These are phyloP conservation scores for Morelia viridis DNA, from an alignment of 2,797 vertebrate species.

Conservation along the genomic window DNA sequence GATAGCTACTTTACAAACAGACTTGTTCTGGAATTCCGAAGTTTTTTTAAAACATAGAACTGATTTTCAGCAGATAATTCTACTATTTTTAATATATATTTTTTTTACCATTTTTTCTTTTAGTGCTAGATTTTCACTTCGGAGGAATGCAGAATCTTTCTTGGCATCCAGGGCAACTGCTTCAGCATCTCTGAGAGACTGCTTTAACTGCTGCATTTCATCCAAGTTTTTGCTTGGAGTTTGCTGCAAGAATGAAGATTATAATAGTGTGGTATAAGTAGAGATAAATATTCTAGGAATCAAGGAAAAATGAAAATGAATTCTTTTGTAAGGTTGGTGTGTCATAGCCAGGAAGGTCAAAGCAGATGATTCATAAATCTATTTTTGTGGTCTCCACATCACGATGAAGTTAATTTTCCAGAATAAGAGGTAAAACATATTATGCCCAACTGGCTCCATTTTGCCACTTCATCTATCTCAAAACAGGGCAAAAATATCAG, in stretches of 20 bases:
- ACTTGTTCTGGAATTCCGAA: not conserved
- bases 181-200: constrained; percentile 85
- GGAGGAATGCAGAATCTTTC: constrained; percentile 87
- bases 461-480: not conserved
- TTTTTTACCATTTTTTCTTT: constrained; percentile 80
- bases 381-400: not conserved
- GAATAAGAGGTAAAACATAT: not conserved
- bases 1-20: not conserved
- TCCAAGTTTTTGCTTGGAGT: constrained; percentile 75
- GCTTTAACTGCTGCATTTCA: constrained; percentile 80
- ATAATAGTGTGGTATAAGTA: not conserved
- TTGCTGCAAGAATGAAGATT: constrained; percentile 67
- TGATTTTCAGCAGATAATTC: not conserved
- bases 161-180: constrained; percentile 84
- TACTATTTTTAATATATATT: not conserved
- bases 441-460: not conserved
- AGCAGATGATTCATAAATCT: not conserved
- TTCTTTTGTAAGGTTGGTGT: not conserved
- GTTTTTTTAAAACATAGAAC: not conserved
- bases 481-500: not conserved
- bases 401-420: not conserved
- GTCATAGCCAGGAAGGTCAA: not conserved
- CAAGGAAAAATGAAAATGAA: not conserved
- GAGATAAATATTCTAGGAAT: not conserved
- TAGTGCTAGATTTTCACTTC: constrained; percentile 81